Evolutionary conservation across 1,140 invertebrate genomes (phyloP), one percentile per base, ranked within the genome.

Genomic region (Ruditapes philippinarum): DNA sequence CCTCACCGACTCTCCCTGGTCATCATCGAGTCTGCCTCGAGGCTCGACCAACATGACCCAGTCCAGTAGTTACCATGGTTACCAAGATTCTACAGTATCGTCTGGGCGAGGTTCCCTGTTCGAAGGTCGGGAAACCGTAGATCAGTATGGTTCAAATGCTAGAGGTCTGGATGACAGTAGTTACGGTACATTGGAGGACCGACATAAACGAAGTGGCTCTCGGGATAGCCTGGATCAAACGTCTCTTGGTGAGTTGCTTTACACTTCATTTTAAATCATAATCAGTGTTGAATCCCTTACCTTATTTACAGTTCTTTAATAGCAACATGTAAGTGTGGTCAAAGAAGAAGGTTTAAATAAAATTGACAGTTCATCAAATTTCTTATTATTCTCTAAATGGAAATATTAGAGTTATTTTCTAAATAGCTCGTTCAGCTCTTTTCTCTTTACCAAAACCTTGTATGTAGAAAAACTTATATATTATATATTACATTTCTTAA

Each of bases 141-240:
- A 93, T 17, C 19, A 87, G 42, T 92, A 83, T 57, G 87, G 88
- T 19, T 91, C 91, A 40, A 57, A 45, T n/a, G 36, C 68, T 0
- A 11, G 90, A 7, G 87, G 90, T 40, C 76, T 87, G 17, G 90
- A 90, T 87, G 93, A 93, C 42, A 91, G 92, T 81, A 91, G 91
- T 22, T 81, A 87, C n/a, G 92, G 93, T 31, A 92, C 91, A 14
- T 91, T 93, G 0, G 93, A 95, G 28, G 92, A 94, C 51, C 84
- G 83, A 40, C 93, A 95, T 65, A 93, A 92, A 14, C 83, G 93
- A 0, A 93, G 79, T 51, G 91, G 91, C n/a, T 95, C 94, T 1
- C 91, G 92, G 49, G 94, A 95, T 82, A 95, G 93, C 76, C 88
- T 91, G 22, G 94, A 95, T 54, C 92, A 93, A 73, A 81, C 90